Evolutionary conservation across 2,888 invertebrate genomes (phyloP).

Genomic region (Temnothorax rugatulus): DNA sequence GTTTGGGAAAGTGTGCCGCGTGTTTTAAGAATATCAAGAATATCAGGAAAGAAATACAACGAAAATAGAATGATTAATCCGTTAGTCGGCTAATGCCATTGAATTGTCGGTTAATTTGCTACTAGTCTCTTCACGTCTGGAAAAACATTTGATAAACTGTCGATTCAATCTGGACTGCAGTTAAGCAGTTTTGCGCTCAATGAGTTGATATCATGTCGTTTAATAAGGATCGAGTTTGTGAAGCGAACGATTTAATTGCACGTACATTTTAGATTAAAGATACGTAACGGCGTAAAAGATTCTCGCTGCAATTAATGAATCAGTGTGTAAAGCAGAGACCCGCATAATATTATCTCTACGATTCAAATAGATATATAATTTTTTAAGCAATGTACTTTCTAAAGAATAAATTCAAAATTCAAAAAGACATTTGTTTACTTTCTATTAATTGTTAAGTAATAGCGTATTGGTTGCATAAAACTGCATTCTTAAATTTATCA

Average conservation of each 20-base stretch:
- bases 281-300: conserved; percentile 9
- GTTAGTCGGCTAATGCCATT: conserved; percentile 13
- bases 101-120: conserved; percentile 9
- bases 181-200: conserved; percentile 2
- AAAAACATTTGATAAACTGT: background rate
- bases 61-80: conserved; percentile 17
- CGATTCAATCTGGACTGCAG: background rate
- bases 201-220: conserved; percentile 2
- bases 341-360: background rate
- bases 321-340: background rate
- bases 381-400: background rate
- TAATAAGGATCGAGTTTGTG: conserved; percentile 4
- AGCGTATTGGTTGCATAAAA: background rate
- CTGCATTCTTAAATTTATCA: background rate
- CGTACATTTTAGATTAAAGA: background rate
- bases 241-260: conserved; percentile 9
- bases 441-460: background rate
- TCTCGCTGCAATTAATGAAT: conserved; percentile 7
- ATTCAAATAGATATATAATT: background rate
- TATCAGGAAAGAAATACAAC: conserved; percentile 2
- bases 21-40: conserved; percentile 3
- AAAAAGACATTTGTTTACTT: background rate
- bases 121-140: background rate
- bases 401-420: background rate
- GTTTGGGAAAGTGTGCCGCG: conserved; percentile 39